Percentiles rank a stretch among this genome's conserved stretches.
Conservation (phyloP, 2,888 invertebrate genomes). For the Stenichneumon culpator region DNA sequence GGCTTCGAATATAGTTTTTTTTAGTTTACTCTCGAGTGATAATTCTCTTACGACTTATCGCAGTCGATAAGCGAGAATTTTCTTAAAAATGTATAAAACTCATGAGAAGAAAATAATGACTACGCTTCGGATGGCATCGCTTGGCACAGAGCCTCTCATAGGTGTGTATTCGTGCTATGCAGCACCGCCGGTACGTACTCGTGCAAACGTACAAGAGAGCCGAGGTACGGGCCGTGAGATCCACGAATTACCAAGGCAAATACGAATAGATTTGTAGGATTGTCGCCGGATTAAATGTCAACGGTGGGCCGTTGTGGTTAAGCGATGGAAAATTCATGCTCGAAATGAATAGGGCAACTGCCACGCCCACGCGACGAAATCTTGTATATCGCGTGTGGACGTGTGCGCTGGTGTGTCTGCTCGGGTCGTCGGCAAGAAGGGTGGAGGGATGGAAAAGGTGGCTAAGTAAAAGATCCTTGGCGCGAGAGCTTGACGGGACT, state of each 20-base stretch:
- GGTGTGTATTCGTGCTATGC: not conserved
- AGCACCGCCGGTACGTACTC: not conserved
- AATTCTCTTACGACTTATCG: too few relatives aligned
- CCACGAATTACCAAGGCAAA: constrained; percentile 58
- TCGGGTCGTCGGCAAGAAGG: not conserved
- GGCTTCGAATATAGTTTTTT: not conserved
- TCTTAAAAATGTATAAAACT: not conserved
- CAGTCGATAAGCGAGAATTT: too few relatives aligned
- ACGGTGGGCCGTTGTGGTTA: constrained; percentile 15
- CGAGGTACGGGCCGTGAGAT: constrained; percentile 23
- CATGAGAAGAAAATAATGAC: too few relatives aligned
- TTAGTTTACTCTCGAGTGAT: not conserved
- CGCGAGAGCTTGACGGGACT: constrained; percentile 13
- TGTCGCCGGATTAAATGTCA: constrained; percentile 58
- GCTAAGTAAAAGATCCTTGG: constrained; percentile 42
- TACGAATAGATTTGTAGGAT: constrained; percentile 56
- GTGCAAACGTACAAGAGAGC: constrained; percentile 34
- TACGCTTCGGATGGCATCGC: too few relatives aligned
- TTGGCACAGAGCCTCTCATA: not conserved
- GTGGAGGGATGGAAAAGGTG: not conserved
- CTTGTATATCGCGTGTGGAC: not conserved
- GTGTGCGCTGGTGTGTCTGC: not conserved
- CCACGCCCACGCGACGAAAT: constrained; percentile 40
- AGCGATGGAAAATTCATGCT: constrained; percentile 60
- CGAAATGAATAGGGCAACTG: constrained; percentile 55